These are phyloP conservation scores for Galeruca laticollis DNA, from an alignment of 2,888 invertebrate genomes.

Conservation along the genomic window DNA sequence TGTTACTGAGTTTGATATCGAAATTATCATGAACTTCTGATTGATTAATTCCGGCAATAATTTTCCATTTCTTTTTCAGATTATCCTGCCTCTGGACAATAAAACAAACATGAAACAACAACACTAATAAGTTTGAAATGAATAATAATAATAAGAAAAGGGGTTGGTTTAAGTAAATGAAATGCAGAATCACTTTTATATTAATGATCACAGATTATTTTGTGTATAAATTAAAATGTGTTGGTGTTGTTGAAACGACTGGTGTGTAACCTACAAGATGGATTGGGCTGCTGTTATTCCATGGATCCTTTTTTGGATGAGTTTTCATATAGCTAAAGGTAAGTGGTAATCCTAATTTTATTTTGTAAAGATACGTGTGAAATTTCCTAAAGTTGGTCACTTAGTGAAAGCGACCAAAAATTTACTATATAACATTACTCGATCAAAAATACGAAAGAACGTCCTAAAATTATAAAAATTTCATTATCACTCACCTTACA, in stretches of 20 bases:
- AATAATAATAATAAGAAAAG: slow-evolving; percentile 8
- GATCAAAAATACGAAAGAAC: too few species aligned
- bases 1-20: not conserved
- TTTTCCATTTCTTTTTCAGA: slow-evolving; percentile 25
- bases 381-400: too few species aligned
- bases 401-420: too few species aligned
- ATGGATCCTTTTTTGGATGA: slow-evolving; percentile 16
- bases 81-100: slow-evolving; percentile 14
- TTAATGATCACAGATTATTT: slow-evolving; percentile 21
- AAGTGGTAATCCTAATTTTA: not conserved
- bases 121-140: slow-evolving; percentile 6
- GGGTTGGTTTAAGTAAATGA: slow-evolving; percentile 9
- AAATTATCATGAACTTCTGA: slow-evolving; percentile 20
- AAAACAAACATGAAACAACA: slow-evolving; percentile 12
- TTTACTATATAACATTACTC: too few species aligned
- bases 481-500: too few species aligned
- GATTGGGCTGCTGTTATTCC: slow-evolving; percentile 24
- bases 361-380: not conserved
- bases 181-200: slow-evolving; percentile 14
- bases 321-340: slow-evolving; percentile 22
- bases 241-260: slow-evolving; percentile 1
- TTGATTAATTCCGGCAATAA: slow-evolving; percentile 16
- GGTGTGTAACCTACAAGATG: slow-evolving; percentile 8
- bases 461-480: too few species aligned
- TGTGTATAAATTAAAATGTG: slow-evolving; percentile 14